These are phyloP conservation scores for Porites lobata DNA, from an alignment of 92 coral and sea anemone species.

Conservation along the genomic window DNA sequence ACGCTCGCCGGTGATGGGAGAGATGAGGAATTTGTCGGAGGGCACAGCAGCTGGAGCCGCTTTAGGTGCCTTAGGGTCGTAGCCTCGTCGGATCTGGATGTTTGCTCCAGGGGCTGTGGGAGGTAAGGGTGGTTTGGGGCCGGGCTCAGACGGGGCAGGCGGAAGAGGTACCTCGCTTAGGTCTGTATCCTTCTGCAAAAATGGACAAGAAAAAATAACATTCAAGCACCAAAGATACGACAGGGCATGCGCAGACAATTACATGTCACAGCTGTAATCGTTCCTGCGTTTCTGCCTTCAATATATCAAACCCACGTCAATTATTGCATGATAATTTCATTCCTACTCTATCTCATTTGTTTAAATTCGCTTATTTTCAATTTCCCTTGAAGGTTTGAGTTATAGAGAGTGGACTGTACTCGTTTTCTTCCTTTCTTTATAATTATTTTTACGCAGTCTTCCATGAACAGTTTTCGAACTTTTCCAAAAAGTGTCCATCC, in stretches of 20 bases:
- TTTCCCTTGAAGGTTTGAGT: too few relatives aligned
- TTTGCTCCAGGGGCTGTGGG: constrained; percentile 93
- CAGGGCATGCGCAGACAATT: not conserved
- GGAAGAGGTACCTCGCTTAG: constrained; percentile 82
- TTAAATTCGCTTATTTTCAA: too few relatives aligned
- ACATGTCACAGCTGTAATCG: too few relatives aligned
- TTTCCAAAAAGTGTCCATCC: too few relatives aligned
- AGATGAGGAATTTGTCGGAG: constrained; percentile 93
- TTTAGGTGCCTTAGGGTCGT: constrained; percentile 96
- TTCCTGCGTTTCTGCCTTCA: too few relatives aligned
- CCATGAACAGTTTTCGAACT: too few relatives aligned
- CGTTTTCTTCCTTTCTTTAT: too few relatives aligned
- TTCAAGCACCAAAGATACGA: not conserved
- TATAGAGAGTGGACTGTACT: too few relatives aligned
- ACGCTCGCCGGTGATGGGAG: constrained; percentile 99
- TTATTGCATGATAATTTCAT: too few relatives aligned
- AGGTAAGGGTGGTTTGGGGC: constrained; percentile 96
- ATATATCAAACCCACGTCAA: too few relatives aligned
- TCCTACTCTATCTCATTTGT: too few relatives aligned
- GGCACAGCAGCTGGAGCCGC: constrained; percentile 57
- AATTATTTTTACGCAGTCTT: too few relatives aligned
- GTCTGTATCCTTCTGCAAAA: constrained; percentile 60
- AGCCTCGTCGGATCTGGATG: constrained; percentile 93
- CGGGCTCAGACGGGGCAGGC: constrained; percentile 88
- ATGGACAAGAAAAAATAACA: not conserved